Evolutionary conservation across 2,888 invertebrate genomes (phyloP), one percentile per base, ranked within the genome.

Genomic region (Colletes collaris): DNA sequence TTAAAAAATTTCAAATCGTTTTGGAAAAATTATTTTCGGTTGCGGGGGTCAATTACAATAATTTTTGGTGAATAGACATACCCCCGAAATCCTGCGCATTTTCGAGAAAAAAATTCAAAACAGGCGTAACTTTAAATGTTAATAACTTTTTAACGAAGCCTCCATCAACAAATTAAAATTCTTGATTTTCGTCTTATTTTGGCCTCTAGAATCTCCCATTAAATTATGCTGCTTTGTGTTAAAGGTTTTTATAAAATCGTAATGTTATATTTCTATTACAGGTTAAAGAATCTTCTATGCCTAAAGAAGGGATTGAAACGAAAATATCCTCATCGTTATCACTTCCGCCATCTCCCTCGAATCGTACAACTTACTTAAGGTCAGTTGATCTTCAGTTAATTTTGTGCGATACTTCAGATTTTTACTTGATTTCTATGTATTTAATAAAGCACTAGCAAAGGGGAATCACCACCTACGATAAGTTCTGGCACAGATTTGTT

Each of bases 281-380:
- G 93, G 91, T 93, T 0, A 93, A 93, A 87, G 94, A 93, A 76
- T 91, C 92, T 2, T 90, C 92, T n/a, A 79, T 88, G 1, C 92
- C 92, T n/a, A 93, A 93, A 87, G 94, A 94, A 87, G 90, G 92
- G 27, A 86, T 82, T 13, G 94, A 94, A 75, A 87, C 93, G 37
- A 94, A 93, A 84, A 90, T 93, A 85, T 92, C 93, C 8, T 93
- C 94, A 44, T 94, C 94, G 0, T 91, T 94, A 76, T 94, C 95
- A 65, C 94, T 94, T 85, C 94, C 94, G 72, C 95, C 94, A 49
- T 95, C 94, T 69, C 95, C 95, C 84, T 95, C 95, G 7, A 95
- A 95, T 87, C 93, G 94, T 63, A 93, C 94, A 59, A 93, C 93
- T 86, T 94, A 93, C 89, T 92, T 95, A 78, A 92, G 93, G 93